Evolutionary conservation across 2,888 invertebrate species (phyloP), one percentile per base, ranked within the genome.

Genomic region (Acheta domesticus): DNA sequence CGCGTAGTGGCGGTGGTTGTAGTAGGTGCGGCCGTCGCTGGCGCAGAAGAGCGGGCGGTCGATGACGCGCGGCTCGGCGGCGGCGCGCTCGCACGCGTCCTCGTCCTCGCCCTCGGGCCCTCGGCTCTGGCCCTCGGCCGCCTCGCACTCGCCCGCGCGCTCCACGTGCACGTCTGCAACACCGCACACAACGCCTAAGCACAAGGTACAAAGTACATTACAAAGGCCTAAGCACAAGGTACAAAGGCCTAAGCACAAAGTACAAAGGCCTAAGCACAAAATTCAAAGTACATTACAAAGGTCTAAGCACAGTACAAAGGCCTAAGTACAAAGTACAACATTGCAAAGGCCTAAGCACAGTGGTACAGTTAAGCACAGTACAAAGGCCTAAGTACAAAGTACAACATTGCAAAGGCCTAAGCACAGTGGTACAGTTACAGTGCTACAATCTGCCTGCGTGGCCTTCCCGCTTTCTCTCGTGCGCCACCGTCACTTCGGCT

Each of bases 21-120:
- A 77, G 77, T 81, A 81, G 5, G 81, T 78, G 11, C 73, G 49
- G 11, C 81, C 81, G 62, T 81, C 81, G n/a, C 78, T 79, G 5
- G 77, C 79, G 49, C 81, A 81, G 36, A 81, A 77, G 19, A 79
- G 21, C 11, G 78, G 79, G 12, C n/a, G 5, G 23, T 77, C 77
- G 14, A 77, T 73, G 62, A 73, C 62, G 12, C 20, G 23, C 49
- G 48, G 48, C 49, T 19, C 12, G 4, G 16, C 21, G 12, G 48
- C 77, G 19, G 48, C 49, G 48, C 23, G n/a, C 21, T 20, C 23
- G 19, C 48, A 48, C 49, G 48, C 21, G 77, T 77, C 48, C n/a
- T 49, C 77, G 16, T 49, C 20, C 14, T 36, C 21, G 3, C 0
- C 36, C 16, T 75, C 36, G 4, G 14, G 23, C 21, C 20, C 21